Evolutionary conservation across 2,888 invertebrate genomes (phyloP).

Genomic region (Spialia ferax): DNA sequence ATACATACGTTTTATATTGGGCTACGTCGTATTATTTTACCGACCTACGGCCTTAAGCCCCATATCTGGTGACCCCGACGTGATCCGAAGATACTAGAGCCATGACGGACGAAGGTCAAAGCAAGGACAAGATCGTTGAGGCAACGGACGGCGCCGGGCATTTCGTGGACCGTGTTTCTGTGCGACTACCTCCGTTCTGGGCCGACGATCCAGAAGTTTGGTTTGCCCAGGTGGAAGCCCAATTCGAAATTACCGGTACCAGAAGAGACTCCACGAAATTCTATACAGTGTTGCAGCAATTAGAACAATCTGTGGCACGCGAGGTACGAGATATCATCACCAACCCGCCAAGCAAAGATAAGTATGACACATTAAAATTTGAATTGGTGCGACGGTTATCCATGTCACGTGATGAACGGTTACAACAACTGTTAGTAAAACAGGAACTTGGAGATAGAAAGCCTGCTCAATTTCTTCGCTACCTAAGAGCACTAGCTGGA

Average conservation of each 20-base stretch:
- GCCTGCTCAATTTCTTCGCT: neutral
- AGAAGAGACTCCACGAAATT: neutral
- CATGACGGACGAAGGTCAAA: constrained; percentile 4
- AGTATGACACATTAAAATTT: neutral
- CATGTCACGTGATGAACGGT: neutral
- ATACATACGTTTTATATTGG: too few species aligned
- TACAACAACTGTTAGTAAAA: neutral
- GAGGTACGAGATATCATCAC: constrained; percentile 1
- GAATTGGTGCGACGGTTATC: neutral
- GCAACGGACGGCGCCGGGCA: neutral
- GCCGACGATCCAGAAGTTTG: neutral
- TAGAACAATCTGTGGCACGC: neutral
- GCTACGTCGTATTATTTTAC: too few species aligned
- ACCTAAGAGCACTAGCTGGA: neutral
- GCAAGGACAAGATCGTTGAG: neutral
- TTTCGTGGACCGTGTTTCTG: neutral
- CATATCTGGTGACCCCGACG: neutral
- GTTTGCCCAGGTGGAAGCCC: neutral
- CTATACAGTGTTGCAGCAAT: neutral
- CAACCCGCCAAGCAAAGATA: neutral
- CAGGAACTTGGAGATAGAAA: neutral
- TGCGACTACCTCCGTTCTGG: neutral
- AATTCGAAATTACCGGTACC: neutral
- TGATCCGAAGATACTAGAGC: neutral
- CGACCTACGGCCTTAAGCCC: too few species aligned